Evolutionary conservation across 2,888 invertebrate species (phyloP).

Genomic region (Bembecia ichneumoniformis): DNA sequence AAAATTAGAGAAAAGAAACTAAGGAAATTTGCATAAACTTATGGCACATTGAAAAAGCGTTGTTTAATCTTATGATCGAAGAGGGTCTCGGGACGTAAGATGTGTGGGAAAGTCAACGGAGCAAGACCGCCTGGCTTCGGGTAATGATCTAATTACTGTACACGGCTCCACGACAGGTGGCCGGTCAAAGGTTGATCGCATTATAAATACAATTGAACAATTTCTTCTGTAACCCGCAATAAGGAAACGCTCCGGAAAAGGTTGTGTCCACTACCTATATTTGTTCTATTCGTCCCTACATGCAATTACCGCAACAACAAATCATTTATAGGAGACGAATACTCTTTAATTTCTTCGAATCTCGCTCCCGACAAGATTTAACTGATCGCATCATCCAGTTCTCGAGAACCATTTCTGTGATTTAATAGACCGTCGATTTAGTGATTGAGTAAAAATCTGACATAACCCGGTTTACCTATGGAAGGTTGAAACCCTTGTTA

Average conservation of each 20-base stretch:
- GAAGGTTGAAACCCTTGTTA: too few species aligned
- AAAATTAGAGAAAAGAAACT: neutral
- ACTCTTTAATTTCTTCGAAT: too few species aligned
- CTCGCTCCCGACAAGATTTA: too few species aligned
- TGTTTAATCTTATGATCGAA: constrained; percentile 22
- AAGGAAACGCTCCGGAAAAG: constrained; percentile 19
- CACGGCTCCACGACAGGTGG: constrained; percentile 23
- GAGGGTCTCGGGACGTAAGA: constrained; percentile 12
- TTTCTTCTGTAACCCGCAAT: constrained; percentile 15
- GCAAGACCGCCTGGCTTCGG: constrained; percentile 39
- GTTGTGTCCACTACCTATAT: neutral
- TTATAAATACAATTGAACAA: constrained; percentile 8
- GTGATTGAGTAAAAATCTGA: too few species aligned
- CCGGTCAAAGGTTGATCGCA: constrained; percentile 39
- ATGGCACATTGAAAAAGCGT: constrained; percentile 9
- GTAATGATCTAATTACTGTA: constrained; percentile 52
- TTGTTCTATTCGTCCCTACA: too few species aligned
- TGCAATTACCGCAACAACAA: too few species aligned
- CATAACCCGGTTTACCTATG: too few species aligned
- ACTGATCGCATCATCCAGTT: too few species aligned
- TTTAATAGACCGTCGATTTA: too few species aligned
- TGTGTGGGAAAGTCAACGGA: constrained; percentile 36
- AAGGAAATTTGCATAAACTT: constrained; percentile 1
- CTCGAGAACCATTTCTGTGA: too few species aligned
- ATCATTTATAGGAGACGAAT: too few species aligned